phyloP scores from a whole-genome alignment of 2,888 invertebrate genomes.

The Creontiades dilutus region DNA sequence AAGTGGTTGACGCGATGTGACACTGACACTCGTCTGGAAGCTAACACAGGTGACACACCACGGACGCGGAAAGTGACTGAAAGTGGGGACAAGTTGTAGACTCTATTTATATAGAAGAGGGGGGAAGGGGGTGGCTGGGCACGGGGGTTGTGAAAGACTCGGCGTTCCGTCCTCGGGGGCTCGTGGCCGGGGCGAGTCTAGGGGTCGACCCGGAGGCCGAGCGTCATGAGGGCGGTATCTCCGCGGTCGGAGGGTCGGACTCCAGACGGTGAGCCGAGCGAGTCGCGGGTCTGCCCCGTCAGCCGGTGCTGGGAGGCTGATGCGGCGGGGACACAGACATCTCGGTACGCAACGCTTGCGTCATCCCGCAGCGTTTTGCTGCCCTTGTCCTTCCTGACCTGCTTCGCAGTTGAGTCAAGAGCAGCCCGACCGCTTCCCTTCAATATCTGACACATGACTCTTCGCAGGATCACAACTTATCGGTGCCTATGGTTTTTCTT shows the following conservation, averaged over 20 bases:
- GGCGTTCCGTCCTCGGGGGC: constrained; percentile 8
- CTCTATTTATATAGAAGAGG: constrained; percentile 57
- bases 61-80: constrained; percentile 68
- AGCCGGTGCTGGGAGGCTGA: not conserved
- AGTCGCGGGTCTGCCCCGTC: not conserved
- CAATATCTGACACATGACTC: not conserved
- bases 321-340: not conserved
- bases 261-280: too few species aligned
- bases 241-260: not conserved
- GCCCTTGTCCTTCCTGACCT: constrained; percentile 67
- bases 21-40: constrained; percentile 38
- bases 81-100: constrained; percentile 62
- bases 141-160: constrained; percentile 60
- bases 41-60: constrained; percentile 47
- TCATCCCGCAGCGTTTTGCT: constrained; percentile 36
- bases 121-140: constrained; percentile 5
- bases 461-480: too few species aligned
- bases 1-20: constrained; percentile 10
- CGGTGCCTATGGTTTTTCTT: too few species aligned
- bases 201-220: not conserved
- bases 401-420: constrained; percentile 55
- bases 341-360: constrained; percentile 27
- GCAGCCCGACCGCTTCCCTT: not conserved
- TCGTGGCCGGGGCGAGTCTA: not conserved
- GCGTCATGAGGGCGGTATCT: not conserved